Evolutionary conservation across 92 coral and sea anemone species (phyloP).

Genomic region (Siderastrea siderea): DNA sequence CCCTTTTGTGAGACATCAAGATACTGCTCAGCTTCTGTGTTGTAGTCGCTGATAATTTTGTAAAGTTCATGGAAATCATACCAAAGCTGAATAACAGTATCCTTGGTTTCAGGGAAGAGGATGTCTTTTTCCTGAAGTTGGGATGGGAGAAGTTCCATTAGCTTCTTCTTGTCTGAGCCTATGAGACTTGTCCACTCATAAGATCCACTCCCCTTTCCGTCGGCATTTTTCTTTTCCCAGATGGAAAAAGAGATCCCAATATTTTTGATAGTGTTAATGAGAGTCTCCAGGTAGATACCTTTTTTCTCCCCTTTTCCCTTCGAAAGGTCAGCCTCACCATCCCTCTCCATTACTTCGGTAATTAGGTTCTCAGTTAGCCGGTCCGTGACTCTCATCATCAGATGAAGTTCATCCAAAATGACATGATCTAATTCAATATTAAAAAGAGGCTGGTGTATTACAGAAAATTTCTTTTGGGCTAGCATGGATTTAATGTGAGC

Average conservation of each 20-base stretch:
- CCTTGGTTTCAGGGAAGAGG: slow-evolving; percentile 49
- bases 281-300: no score
- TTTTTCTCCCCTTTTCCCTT: no score
- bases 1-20: slow-evolving; percentile 24
- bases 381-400: slow-evolving; percentile 21
- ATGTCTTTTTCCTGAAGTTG: slow-evolving; percentile 34
- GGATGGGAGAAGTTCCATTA: slow-evolving; percentile 51
- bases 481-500: slow-evolving; percentile 6
- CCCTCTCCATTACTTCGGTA: slow-evolving; percentile 60
- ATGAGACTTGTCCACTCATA: slow-evolving; percentile 56
- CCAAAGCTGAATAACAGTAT: slow-evolving; percentile 49
- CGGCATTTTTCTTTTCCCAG: slow-evolving; percentile 64
- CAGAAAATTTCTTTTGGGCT: slow-evolving; percentile 4
- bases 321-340: slow-evolving; percentile 39
- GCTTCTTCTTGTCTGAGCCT: slow-evolving; percentile 61
- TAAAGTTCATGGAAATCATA: no score
- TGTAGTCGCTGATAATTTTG: no score
- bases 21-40: no score
- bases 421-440: slow-evolving; percentile 70
- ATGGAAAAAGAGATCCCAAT: slow-evolving; percentile 64
- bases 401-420: no score
- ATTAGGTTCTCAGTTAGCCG: slow-evolving; percentile 48
- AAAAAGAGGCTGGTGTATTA: slow-evolving; percentile 30
- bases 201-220: slow-evolving; percentile 43
- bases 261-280: no score